These are phyloP conservation scores for Coranthus polyacanthus DNA, from an alignment of 2,797 vertebrate genomes.

Conservation along the genomic window DNA sequence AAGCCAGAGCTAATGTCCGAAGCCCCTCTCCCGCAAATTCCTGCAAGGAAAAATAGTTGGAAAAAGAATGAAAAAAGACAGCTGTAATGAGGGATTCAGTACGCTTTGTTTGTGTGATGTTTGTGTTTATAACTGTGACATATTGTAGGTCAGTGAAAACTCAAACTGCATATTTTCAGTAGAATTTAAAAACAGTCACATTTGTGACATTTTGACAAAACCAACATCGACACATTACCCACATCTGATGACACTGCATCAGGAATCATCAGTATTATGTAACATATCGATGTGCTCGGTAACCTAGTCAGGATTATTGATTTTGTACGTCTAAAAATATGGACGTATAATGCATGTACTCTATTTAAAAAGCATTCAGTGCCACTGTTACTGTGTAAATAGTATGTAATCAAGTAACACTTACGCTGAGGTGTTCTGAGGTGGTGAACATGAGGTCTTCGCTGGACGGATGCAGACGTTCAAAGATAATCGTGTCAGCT, in stretches of 20 bases:
- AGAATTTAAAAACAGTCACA: neutral
- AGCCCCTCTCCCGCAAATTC: slow-evolving; percentile 92
- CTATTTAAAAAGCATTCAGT: neutral
- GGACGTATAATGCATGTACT: neutral
- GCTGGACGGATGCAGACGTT: slow-evolving; percentile 84
- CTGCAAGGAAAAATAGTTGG: slow-evolving; percentile 65
- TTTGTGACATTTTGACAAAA: neutral
- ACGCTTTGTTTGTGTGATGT: too few relatives aligned
- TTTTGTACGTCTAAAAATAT: slow-evolving; percentile 1
- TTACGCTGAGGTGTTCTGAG: slow-evolving; percentile 91
- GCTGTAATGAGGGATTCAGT: neutral
- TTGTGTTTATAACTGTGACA: neutral
- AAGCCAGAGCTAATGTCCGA: slow-evolving; percentile 90
- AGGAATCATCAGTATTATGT: neutral
- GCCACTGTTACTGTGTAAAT: neutral
- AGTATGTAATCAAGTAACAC: slow-evolving; percentile 36
- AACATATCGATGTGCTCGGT: neutral
- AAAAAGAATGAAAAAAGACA: neutral
- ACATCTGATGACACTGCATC: neutral
- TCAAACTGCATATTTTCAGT: neutral
- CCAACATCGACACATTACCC: neutral
- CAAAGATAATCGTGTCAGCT: slow-evolving; percentile 91
- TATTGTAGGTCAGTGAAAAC: neutral
- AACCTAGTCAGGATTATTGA: neutral
- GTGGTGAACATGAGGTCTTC: slow-evolving; percentile 87